These are phyloP conservation scores for Candoia aspera DNA, from an alignment of 2,113 vertebrate genomes.

Conservation along the genomic window DNA sequence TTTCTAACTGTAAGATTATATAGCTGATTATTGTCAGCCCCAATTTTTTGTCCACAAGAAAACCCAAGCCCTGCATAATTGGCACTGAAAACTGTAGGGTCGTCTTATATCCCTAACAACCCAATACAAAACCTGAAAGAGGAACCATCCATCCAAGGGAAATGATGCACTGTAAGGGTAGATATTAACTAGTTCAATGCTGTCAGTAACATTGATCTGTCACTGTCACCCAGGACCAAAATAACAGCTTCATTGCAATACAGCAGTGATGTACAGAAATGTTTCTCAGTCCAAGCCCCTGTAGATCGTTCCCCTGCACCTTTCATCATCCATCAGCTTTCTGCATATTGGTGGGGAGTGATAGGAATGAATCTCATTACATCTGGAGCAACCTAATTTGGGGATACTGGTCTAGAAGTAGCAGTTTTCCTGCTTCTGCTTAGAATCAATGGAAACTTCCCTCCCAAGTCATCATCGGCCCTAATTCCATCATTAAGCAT, in stretches of 20 bases:
- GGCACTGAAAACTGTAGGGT: not conserved
- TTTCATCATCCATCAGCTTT: not conserved
- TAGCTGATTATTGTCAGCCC: not conserved
- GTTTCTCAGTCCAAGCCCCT: not conserved
- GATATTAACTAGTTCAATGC: not conserved
- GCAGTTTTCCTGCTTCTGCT: not conserved
- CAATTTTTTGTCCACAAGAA: not conserved
- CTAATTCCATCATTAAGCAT: not conserved
- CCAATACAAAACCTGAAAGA: not conserved
- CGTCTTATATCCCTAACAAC: not conserved
- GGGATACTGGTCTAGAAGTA: not conserved
- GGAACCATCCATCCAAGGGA: not conserved
- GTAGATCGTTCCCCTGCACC: not conserved
- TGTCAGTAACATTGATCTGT: not conserved
- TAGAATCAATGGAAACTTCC: not conserved
- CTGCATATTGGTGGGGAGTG: not conserved
- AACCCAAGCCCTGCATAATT: not conserved
- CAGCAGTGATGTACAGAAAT: not conserved
- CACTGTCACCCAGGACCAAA: not conserved
- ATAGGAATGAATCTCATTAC: not conserved
- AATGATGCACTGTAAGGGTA: not conserved
- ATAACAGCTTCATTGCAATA: not conserved
- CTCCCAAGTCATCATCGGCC: not conserved
- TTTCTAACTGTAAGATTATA: not conserved
- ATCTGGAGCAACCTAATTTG: not conserved